phyloP scores from a whole-genome alignment of 2,888 invertebrate species.

The Diplolepis rosae region DNA sequence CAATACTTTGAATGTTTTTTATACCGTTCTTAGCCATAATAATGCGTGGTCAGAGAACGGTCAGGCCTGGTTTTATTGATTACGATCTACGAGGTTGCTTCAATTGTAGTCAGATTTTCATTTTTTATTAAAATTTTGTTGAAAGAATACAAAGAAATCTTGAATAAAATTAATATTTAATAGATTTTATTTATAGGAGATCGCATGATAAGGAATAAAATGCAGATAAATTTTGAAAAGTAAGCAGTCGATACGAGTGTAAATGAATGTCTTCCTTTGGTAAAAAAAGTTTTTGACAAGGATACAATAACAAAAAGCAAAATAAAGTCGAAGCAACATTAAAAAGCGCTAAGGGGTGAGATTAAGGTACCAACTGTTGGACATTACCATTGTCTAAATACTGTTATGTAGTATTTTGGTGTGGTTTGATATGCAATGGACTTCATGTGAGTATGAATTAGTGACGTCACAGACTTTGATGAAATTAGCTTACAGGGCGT shows the following conservation, averaged over 20 bases:
- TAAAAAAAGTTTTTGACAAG: constrained; percentile 21
- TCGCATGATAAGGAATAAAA: neutral
- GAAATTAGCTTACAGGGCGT: neutral
- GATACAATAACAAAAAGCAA: constrained; percentile 47
- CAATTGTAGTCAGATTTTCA: constrained; percentile 41
- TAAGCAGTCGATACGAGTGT: neutral
- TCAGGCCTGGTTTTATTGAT: no score
- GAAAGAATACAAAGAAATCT: neutral
- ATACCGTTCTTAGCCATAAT: no score
- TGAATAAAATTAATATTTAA: neutral
- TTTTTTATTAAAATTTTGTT: neutral
- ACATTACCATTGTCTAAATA: constrained; percentile 73
- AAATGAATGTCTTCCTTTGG: constrained; percentile 14
- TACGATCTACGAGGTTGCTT: constrained; percentile 57
- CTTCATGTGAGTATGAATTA: constrained; percentile 42
- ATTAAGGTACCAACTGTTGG: constrained; percentile 70
- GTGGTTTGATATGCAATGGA: constrained; percentile 38
- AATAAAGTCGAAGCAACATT: constrained; percentile 62
- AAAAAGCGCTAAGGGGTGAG: constrained; percentile 44
- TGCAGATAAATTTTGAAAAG: neutral
- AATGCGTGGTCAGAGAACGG: no score
- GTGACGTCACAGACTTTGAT: constrained; percentile 44
- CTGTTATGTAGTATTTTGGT: constrained; percentile 37
- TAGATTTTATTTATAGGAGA: neutral
- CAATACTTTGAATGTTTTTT: no score